phyloP scores from a whole-genome alignment of 2,113 vertebrate species.

The Electrona antarctica region DNA sequence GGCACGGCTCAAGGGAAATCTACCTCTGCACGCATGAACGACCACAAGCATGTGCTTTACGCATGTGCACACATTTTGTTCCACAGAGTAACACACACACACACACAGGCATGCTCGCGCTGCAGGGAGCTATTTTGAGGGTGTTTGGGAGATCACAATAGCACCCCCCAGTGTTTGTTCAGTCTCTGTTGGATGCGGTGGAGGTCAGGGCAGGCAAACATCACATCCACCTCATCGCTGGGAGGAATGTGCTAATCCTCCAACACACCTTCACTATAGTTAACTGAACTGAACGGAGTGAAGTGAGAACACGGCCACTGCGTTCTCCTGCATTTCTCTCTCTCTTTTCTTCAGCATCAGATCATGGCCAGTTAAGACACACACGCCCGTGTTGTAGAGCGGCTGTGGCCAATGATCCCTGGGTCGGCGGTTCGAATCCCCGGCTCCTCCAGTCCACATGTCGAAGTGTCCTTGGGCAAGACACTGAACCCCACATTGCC shows the following conservation, averaged over 20 bases:
- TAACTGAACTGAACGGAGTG: slow-evolving; percentile 2
- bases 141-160: slow-evolving; percentile 50
- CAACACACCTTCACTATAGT: background rate
- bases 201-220: slow-evolving; percentile 64
- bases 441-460: too few relatives aligned
- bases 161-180: slow-evolving; percentile 64
- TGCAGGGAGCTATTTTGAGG: slow-evolving; percentile 48
- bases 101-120: background rate
- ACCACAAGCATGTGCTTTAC: background rate
- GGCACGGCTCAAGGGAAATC: slow-evolving; percentile 33
- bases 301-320: background rate
- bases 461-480: too few relatives aligned
- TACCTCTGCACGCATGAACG: background rate
- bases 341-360: slow-evolving; percentile 17
- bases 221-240: slow-evolving; percentile 42
- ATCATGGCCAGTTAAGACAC: too few relatives aligned
- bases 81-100: background rate
- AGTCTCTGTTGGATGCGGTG: slow-evolving; percentile 46
- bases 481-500: too few relatives aligned
- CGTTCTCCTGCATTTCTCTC: slow-evolving; percentile 4
- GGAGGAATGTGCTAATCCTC: slow-evolving; percentile 40
- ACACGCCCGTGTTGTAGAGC: too few relatives aligned
- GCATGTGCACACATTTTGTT: background rate
- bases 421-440: too few relatives aligned
- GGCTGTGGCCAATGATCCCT: too few relatives aligned